These are phyloP conservation scores for Resseliella maxima DNA, from an alignment of 2,888 invertebrate species.

Conservation along the genomic window DNA sequence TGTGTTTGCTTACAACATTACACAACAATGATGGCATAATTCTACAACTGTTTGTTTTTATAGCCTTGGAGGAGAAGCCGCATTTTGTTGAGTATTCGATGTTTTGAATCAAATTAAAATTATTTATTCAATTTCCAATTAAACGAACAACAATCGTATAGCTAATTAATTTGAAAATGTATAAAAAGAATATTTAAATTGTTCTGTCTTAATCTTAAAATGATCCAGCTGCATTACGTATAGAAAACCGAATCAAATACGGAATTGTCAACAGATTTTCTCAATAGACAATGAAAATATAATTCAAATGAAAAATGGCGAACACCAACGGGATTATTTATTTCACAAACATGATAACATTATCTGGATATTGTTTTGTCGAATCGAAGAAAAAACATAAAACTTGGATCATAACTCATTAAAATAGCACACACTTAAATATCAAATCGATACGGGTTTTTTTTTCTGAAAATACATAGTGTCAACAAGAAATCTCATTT, in stretches of 20 bases:
- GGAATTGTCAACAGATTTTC: too few species aligned
- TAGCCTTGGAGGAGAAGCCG: too few species aligned
- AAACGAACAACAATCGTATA: too few species aligned
- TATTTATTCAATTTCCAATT: too few species aligned
- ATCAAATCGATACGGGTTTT: neutral
- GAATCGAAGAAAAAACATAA: neutral
- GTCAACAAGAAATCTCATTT: neutral
- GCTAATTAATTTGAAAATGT: too few species aligned
- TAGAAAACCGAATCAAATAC: too few species aligned
- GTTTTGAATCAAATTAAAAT: neutral
- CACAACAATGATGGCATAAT: neutral
- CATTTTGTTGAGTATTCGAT: too few species aligned
- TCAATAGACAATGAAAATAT: neutral
- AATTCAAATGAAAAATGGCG: neutral
- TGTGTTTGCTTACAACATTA: neutral
- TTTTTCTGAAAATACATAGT: neutral
- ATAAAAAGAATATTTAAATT: too few species aligned
- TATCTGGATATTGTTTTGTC: neutral
- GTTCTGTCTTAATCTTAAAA: too few species aligned
- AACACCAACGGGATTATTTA: neutral
- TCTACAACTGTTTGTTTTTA: neutral
- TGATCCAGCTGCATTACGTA: too few species aligned
- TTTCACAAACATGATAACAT: neutral
- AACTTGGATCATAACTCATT: constrained; percentile 21
- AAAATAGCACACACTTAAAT: neutral